Base-by-base conservation (phyloP, 1,140 invertebrate genomes). In the Daktulosphaira vitifoliae region DNA sequence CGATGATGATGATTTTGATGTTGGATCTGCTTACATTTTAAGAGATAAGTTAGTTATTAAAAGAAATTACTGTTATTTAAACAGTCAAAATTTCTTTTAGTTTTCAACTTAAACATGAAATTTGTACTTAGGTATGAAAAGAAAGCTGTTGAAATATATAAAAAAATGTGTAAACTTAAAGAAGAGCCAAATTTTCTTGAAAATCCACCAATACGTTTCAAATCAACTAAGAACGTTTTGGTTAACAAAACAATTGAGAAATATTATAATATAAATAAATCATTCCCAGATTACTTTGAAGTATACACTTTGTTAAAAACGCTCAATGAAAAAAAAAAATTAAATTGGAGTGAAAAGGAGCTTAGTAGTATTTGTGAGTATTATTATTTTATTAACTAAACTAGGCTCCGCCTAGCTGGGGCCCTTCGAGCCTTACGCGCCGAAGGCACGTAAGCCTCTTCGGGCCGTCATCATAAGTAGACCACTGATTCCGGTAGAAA, bases 191-290 rank as follows among this genome's bases (percentile, higher is more conserved):
- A 46, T 29, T 62, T 48, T 62, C 18, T 62, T 23, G 25, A 62
- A 48, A 16, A 46, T 29, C 56, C 42, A 33, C 13, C 13, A 8
- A 13, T 62, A 11, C 56, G 25, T 22, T 62, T 62, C 15, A 62
- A 37, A 62, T 1, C 3, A 48, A 62, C 56, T 15, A 13, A 46
- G 1, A 22, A 48, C 20, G 3, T 0, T 3, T 62, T 62, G 15
- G 42, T 62, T 13, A 62, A 62, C 8, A 62, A 48, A 48, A 48
- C 56, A 3, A 62, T 62, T 46, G 56, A 62, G 1, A 62, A 62
- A 62, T 62, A 20, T 33, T 62, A 62, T 22, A 62, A 62, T 22
- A 2, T 46, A n/a, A 25, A 48, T 3, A 62, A 62, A 62, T 9
- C 7, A 46, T 62, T 62, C 46, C 56, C 56, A 1, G 25, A 48